phyloP scores from a whole-genome alignment of 2,888 invertebrate species.

The Acheta domesticus region DNA sequence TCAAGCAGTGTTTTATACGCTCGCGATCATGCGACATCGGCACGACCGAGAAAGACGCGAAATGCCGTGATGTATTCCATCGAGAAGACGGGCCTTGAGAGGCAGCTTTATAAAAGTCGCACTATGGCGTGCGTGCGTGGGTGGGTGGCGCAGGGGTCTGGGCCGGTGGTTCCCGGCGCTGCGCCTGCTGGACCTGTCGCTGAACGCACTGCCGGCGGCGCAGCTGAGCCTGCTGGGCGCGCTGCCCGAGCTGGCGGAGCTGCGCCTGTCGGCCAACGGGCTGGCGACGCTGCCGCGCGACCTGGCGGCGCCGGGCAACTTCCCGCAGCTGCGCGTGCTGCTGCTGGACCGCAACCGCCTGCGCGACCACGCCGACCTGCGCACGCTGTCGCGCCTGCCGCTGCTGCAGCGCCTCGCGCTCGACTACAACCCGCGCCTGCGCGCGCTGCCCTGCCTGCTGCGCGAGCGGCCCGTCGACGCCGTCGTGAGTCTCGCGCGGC shows the following conservation, averaged over 20 bases:
- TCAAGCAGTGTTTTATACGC: no score
- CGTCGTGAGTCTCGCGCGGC: neutral
- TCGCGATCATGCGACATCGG: no score
- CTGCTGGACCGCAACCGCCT: conserved; percentile 20
- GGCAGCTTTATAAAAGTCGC: no score
- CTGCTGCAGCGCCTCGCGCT: conserved; percentile 19
- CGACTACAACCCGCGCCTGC: conserved; percentile 23
- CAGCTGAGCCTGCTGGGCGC: conserved; percentile 12
- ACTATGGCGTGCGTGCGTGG: no score
- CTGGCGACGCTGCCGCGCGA: neutral
- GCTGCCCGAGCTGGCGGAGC: conserved; percentile 20
- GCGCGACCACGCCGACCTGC: neutral
- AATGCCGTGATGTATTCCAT: no score
- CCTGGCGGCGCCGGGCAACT: neutral
- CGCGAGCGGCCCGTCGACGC: neutral
- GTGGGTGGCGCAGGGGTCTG: neutral
- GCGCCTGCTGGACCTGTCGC: conserved; percentile 23
- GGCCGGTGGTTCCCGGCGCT: neutral
- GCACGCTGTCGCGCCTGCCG: conserved; percentile 12
- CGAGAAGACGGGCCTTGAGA: no score
- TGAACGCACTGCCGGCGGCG: conserved; percentile 21
- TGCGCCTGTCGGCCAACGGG: conserved; percentile 20
- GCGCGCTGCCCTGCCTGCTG: conserved; percentile 18
- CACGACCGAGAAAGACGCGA: no score
- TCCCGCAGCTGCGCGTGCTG: conserved; percentile 21